Evolutionary conservation across 2,113 vertebrate genomes (phyloP).

Genomic region (Vidua chalybeata): DNA sequence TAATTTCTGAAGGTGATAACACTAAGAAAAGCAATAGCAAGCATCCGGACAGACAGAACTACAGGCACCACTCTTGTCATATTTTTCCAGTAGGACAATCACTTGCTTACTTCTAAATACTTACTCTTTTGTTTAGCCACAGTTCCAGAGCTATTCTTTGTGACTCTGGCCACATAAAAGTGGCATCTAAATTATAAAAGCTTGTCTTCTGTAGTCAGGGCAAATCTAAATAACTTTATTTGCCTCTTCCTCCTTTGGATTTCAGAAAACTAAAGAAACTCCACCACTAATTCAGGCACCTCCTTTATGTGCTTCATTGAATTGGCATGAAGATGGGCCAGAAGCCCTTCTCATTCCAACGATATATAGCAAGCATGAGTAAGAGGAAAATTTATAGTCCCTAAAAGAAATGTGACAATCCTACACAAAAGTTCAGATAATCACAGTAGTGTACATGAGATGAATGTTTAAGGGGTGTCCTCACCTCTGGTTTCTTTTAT

Average conservation of each 20-base stretch:
- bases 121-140: not conserved
- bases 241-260: not conserved
- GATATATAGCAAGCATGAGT: not conserved
- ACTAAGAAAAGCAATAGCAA: conserved; percentile 29
- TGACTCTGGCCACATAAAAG: not conserved
- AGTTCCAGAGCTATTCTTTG: not conserved
- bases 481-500: not conserved
- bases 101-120: not conserved
- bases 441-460: not conserved
- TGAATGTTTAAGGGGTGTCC: not conserved
- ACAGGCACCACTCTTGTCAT: not conserved
- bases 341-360: not conserved
- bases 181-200: not conserved
- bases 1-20: not conserved
- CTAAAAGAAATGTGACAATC: not conserved
- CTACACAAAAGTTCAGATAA: not conserved
- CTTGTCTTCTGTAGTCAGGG: not conserved
- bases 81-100: not conserved
- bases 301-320: not conserved
- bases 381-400: not conserved
- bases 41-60: not conserved
- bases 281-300: not conserved
- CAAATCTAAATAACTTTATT: not conserved
- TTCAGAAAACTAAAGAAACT: not conserved
- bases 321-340: not conserved